Base-by-base conservation (phyloP, 1,140 invertebrate species). In the Micrasema longulum region DNA sequence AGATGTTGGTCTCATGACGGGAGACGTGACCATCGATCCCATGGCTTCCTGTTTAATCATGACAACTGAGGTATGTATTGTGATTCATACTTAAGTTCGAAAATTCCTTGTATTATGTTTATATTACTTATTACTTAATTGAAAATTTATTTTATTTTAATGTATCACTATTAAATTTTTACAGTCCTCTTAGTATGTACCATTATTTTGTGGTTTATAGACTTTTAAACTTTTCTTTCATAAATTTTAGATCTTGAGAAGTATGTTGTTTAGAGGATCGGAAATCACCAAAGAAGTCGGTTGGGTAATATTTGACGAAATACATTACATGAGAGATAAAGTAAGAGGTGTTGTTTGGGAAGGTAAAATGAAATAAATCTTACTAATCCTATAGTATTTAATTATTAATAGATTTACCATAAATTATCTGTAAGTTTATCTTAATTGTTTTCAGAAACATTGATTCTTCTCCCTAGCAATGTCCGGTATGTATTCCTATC, bases 231-330 rank as follows among this genome's bases (percentile, higher is more conserved):
- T n/a, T n/a, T n/a, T n/a, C n/a, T n/a, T n/a, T n/a, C n/a, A n/a
- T n/a, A 31, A 31, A 4, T 43, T 63, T 16, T 79, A 92, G 91
- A 99, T 99, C 90, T 86, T 99, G 65, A 86, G 98, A 75, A 97
- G 96, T 78, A 99, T 99, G 98, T 85, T 99, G 18, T 99, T 99
- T 79, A 88, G 97, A 81, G 98, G 98, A 71, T 99, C 97, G 38
- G 97, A 99, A 86, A 87, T 97, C 9, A 99, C 98, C 91, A 88
- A 97, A 76, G 98, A 99, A 90, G 97, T 99, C 5, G 97, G 97
- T 53, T 99, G 98, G 98, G 98, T 99, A 7, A 89, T 99, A 55
- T 99, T 99, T 87, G 98, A 99, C 83, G 98, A 99, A 87, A 99
- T 99, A 79, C 98, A 99, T 86, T 99, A 99, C 81, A 99, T 99